A percentile compares a stretch with the other conserved stretches of the same genome.
Conservation (phyloP, 2,797 vertebrate species). For the Acanthurus lineatus region DNA sequence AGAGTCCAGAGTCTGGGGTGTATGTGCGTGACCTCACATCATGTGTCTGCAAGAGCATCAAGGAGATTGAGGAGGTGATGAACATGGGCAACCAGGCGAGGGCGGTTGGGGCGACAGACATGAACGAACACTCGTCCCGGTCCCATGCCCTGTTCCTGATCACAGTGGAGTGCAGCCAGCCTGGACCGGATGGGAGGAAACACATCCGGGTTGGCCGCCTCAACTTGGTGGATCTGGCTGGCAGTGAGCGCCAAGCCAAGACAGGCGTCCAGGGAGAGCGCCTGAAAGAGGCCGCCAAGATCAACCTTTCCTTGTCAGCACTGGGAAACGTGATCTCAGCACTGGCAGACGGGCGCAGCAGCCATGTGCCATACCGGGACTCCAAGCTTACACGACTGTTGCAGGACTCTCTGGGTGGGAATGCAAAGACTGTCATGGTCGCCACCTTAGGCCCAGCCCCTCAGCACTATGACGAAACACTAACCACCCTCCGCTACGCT, state of each 20-base stretch:
- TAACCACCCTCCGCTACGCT: slow-evolving; percentile 95
- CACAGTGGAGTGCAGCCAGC: slow-evolving; percentile 96
- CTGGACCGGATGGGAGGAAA: slow-evolving; percentile 91
- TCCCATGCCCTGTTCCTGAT: slow-evolving; percentile 96
- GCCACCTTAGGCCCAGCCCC: slow-evolving; percentile 94
- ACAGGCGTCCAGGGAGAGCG: slow-evolving; percentile 91
- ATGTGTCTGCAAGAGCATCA: slow-evolving; percentile 96
- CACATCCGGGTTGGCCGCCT: slow-evolving; percentile 97
- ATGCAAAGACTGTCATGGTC: slow-evolving; percentile 97
- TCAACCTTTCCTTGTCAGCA: slow-evolving; percentile 96
- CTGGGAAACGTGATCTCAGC: slow-evolving; percentile 97
- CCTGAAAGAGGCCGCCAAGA: slow-evolving; percentile 96
- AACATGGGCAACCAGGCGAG: slow-evolving; percentile 94
- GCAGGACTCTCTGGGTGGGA: slow-evolving; percentile 97
- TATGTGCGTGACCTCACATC: slow-evolving; percentile 96
- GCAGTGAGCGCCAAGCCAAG: slow-evolving; percentile 95
- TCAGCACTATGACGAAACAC: slow-evolving; percentile 94
- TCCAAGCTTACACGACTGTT: slow-evolving; percentile 96
- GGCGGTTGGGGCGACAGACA: slow-evolving; percentile 93
- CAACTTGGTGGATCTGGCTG: slow-evolving; percentile 96
- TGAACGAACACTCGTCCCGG: slow-evolving; percentile 96
- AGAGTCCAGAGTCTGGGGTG: slow-evolving; percentile 93
- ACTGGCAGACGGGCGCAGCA: slow-evolving; percentile 92
- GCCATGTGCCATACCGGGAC: slow-evolving; percentile 96
- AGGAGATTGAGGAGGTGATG: slow-evolving; percentile 97